These are phyloP conservation scores for Orientallactaga sibirica DNA, from an alignment of 2,797 vertebrate genomes.

Conservation along the genomic window DNA sequence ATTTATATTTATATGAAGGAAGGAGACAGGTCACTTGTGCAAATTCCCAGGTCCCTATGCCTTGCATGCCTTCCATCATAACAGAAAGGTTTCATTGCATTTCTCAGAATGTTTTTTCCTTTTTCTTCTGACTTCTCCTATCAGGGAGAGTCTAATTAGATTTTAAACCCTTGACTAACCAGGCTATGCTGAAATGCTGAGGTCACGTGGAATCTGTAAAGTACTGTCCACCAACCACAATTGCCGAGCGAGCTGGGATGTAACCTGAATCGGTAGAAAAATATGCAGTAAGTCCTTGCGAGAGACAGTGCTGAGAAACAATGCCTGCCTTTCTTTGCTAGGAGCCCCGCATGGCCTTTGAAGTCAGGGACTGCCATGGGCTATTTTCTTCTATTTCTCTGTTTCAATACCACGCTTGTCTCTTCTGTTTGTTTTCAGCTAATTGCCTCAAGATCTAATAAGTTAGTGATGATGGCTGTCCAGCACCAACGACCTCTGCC, in stretches of 20 bases:
- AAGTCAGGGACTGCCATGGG: conserved; percentile 94
- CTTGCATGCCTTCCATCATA: conserved; percentile 85
- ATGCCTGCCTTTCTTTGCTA: conserved; percentile 95
- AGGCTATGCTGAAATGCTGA: conserved; percentile 90
- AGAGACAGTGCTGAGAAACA: conserved; percentile 94
- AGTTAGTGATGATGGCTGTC: conserved; percentile 98
- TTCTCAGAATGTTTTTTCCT: conserved; percentile 85
- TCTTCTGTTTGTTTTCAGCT: conserved; percentile 98
- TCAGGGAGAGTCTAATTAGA: conserved; percentile 90
- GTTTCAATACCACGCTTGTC: conserved; percentile 94
- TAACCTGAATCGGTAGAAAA: conserved; percentile 96
- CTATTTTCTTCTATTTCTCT: conserved; percentile 93
- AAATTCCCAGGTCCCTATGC: conserved; percentile 70
- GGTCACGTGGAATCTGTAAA: conserved; percentile 94
- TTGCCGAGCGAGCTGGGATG: conserved; percentile 89
- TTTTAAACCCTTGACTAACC: conserved; percentile 95
- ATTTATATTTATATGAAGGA: conserved; percentile 59
- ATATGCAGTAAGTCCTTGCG: conserved; percentile 90
- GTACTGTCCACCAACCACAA: conserved; percentile 92
- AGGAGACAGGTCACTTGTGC: conserved; percentile 59
- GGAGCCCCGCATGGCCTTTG: conserved; percentile 90
- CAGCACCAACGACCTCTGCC: conserved; percentile 94
- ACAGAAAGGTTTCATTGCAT: conserved; percentile 90
- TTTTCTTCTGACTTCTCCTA: conserved; percentile 90
- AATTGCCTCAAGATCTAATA: conserved; percentile 99